A percentile compares a stretch with the other conserved stretches of the same genome.
Evolutionary conservation across 2,797 vertebrate species (phyloP).

Genomic region (Squalus acanthias): DNA sequence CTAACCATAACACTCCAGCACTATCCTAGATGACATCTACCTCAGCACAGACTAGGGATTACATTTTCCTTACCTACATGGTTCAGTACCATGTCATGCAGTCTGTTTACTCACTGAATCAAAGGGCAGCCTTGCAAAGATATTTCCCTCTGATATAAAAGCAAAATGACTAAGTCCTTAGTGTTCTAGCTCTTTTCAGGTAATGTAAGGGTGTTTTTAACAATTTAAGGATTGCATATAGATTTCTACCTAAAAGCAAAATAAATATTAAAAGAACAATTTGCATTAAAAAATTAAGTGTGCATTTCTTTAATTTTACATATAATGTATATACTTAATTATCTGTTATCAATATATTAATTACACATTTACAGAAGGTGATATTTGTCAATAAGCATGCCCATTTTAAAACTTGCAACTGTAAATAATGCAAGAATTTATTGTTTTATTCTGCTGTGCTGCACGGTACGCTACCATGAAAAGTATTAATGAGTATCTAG

Average conservation of each 20-base stretch:
- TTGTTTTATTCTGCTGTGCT: not conserved
- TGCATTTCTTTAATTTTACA: not conserved
- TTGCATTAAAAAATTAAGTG: no score
- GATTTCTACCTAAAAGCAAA: not conserved
- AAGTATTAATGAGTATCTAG: not conserved
- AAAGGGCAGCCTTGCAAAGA: not conserved
- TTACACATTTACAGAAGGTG: no score
- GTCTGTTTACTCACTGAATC: not conserved
- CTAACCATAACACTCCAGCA: not conserved
- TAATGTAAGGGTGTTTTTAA: not conserved
- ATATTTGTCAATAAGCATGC: not conserved
- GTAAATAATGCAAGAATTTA: not conserved
- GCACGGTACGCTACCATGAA: not conserved
- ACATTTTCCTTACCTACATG: not conserved
- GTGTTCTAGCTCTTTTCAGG: not conserved
- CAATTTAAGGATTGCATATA: not conserved
- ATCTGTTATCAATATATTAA: not conserved
- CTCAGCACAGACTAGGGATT: not conserved
- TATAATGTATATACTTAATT: not conserved
- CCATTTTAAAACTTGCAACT: not conserved
- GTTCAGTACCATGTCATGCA: not conserved
- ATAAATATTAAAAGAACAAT: not conserved
- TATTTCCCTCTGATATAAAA: no score
- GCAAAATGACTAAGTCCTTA: not conserved
- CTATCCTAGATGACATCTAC: not conserved